Evolutionary conservation across 1,140 invertebrate species (phyloP).

Genomic region (Gryllus bimaculatus): DNA sequence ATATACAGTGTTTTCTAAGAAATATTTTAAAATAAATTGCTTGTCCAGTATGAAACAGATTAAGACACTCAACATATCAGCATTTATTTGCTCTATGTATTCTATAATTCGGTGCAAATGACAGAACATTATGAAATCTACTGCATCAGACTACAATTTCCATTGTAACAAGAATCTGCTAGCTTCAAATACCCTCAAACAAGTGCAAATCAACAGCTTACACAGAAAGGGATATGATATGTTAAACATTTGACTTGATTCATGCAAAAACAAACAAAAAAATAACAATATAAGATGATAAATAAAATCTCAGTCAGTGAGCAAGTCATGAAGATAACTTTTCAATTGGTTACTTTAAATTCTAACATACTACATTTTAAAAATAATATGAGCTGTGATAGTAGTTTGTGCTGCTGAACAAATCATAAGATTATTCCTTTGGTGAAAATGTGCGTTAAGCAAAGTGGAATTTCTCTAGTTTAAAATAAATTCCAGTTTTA

Average conservation of each 20-base stretch:
- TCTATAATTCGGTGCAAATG: constrained; percentile 11
- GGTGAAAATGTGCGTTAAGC: no score
- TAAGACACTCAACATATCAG: constrained; percentile 4
- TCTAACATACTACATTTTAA: constrained; percentile 9
- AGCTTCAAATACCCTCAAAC: not conserved
- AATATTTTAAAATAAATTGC: constrained; percentile 1
- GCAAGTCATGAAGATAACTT: not conserved
- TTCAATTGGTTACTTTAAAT: not conserved
- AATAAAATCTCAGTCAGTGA: not conserved
- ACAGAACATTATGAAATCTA: not conserved
- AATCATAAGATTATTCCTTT: no score
- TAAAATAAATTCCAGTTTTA: no score
- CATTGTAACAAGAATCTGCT: not conserved
- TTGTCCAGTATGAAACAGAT: constrained; percentile 1
- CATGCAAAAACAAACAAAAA: not conserved
- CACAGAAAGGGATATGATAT: constrained; percentile 9
- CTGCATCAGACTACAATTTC: constrained; percentile 7
- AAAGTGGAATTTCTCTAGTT: no score
- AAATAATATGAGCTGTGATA: not conserved
- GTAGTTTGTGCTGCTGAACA: not conserved
- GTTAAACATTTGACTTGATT: constrained; percentile 12
- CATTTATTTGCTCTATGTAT: not conserved
- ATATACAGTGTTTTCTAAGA: not conserved
- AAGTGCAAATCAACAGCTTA: constrained; percentile 6
- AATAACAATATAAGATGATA: not conserved